phyloP scores from a whole-genome alignment of 1,140 invertebrate genomes.

The Zeugodacus cucurbitae region DNA sequence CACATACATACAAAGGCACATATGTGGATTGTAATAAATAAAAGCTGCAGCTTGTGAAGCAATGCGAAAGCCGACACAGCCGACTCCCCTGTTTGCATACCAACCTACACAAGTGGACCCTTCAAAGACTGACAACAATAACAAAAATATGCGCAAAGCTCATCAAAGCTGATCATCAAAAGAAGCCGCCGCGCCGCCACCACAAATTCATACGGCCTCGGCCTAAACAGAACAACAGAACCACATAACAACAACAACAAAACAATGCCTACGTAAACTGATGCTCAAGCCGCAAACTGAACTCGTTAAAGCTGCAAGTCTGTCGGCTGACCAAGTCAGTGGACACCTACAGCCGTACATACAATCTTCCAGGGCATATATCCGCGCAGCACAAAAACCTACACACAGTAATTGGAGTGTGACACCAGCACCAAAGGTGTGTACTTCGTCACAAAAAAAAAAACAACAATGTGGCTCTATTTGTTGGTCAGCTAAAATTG shows the following conservation, averaged over 20 bases:
- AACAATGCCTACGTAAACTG: not conserved
- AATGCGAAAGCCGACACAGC: not conserved
- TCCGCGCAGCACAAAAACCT: not conserved
- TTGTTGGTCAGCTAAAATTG: not conserved
- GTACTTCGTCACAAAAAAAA: not conserved
- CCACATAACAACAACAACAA: not conserved
- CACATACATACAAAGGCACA: not conserved
- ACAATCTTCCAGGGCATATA: too few species aligned
- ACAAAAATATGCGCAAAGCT: slow-evolving; percentile 1
- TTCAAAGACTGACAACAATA: not conserved
- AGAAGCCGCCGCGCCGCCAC: not conserved
- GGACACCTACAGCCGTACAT: not conserved
- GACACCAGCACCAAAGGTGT: not conserved
- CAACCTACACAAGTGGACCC: not conserved
- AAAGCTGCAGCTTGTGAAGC: not conserved
- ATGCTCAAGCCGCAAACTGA: not conserved
- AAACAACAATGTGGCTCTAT: not conserved
- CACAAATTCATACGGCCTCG: not conserved
- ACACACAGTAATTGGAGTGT: slow-evolving; percentile 29
- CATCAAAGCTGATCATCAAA: slow-evolving; percentile 25
- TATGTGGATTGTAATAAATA: slow-evolving; percentile 7
- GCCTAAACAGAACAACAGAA: not conserved
- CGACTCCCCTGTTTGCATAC: too few species aligned
- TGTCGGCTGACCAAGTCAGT: not conserved
- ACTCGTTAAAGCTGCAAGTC: not conserved